Percentiles rank a stretch among this genome's conserved stretches.
Evolutionary conservation across 1,140 invertebrate genomes (phyloP).

Genomic region (Gonioctena quinquepunctata): DNA sequence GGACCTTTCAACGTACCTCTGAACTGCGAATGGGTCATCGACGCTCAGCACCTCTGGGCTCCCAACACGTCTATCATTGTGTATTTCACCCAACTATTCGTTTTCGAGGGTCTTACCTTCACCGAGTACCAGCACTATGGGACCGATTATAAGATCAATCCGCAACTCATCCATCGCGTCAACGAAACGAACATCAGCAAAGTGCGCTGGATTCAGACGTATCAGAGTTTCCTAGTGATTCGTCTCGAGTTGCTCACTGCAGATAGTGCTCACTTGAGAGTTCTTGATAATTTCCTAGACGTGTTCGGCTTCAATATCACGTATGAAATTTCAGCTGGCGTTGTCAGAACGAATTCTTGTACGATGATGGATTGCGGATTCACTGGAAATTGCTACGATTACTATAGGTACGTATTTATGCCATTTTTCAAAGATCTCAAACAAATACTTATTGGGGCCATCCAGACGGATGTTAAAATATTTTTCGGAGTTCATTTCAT

Average conservation of each 20-base stretch:
- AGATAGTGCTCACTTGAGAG: slow-evolving; percentile 82
- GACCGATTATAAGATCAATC: slow-evolving; percentile 65
- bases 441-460: too few relatives aligned
- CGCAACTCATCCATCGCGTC: slow-evolving; percentile 62
- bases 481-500: too few relatives aligned
- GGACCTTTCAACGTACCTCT: slow-evolving; percentile 67
- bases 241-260: slow-evolving; percentile 73
- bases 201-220: slow-evolving; percentile 69
- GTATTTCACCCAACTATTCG: slow-evolving; percentile 87
- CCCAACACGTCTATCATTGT: slow-evolving; percentile 71
- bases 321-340: slow-evolving; percentile 72
- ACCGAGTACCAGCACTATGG: slow-evolving; percentile 83
- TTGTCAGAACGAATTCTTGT: slow-evolving; percentile 67
- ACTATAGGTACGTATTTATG: slow-evolving; percentile 47
- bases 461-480: too few relatives aligned
- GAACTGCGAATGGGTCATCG: slow-evolving; percentile 84
- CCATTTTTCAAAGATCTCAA: not conserved
- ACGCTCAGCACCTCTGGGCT: slow-evolving; percentile 64
- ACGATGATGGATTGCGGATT: slow-evolving; percentile 79
- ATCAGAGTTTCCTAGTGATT: slow-evolving; percentile 76
- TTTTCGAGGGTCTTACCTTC: slow-evolving; percentile 75
- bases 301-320: slow-evolving; percentile 93
- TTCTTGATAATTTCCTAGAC: slow-evolving; percentile 77
- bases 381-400: slow-evolving; percentile 73
- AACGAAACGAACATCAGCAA: slow-evolving; percentile 69